Percentiles rank a stretch among this genome's conserved stretches.
These are phyloP conservation scores for Passer domesticus DNA, from an alignment of 2,113 vertebrate species.

Conservation along the genomic window DNA sequence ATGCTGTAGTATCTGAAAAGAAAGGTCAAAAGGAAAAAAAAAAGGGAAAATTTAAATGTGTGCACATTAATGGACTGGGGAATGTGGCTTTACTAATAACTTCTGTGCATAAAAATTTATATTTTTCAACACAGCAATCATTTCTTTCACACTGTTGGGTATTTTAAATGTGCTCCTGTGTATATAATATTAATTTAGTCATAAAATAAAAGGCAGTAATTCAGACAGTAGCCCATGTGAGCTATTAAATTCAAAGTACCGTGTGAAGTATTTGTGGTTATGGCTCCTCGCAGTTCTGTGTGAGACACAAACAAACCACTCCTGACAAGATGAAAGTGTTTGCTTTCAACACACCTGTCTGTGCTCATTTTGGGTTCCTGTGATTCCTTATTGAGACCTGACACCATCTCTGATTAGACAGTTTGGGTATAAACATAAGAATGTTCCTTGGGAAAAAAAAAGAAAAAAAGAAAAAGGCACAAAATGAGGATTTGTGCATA, in stretches of 20 bases:
- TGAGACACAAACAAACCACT: constrained; percentile 24
- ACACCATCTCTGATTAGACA: background rate
- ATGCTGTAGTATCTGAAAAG: constrained; percentile 57
- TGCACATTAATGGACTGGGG: constrained; percentile 53
- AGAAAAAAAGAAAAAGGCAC: background rate
- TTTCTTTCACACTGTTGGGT: constrained; percentile 66
- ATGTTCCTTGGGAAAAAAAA: background rate
- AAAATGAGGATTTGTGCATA: background rate
- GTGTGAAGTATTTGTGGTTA: constrained; percentile 39
- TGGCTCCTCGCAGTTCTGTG: background rate
- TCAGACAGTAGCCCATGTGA: constrained; percentile 54
- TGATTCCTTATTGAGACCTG: background rate
- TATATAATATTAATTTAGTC: constrained; percentile 70
- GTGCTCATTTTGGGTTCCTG: background rate
- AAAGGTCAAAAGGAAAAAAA: constrained; percentile 69
- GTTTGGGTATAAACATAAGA: background rate
- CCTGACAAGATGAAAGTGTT: constrained; percentile 15
- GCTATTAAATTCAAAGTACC: constrained; percentile 61
- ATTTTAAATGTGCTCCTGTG: constrained; percentile 70
- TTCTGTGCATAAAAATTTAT: constrained; percentile 64
- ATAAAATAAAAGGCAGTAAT: constrained; percentile 70
- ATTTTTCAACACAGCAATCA: constrained; percentile 56
- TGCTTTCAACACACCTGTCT: background rate
- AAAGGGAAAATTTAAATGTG: constrained; percentile 23
- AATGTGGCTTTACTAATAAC: constrained; percentile 66